Evolutionary conservation across 2,888 invertebrate species (phyloP).

Genomic region (Andrena camellia): DNA sequence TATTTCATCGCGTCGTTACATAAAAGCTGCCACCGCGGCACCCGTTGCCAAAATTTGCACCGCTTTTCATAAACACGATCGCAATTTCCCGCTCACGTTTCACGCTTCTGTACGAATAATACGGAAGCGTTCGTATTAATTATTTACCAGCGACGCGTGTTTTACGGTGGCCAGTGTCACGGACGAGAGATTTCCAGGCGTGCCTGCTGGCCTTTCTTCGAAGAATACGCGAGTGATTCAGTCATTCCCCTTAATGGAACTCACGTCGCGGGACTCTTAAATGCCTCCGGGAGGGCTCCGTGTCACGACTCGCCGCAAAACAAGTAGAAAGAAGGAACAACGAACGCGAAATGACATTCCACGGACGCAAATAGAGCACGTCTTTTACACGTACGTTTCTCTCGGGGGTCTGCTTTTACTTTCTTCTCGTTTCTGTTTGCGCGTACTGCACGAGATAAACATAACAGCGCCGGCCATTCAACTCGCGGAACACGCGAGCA

Average conservation of each 20-base stretch:
- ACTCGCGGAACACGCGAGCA: constrained; percentile 58
- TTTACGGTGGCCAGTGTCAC: background rate
- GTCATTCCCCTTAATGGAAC: constrained; percentile 54
- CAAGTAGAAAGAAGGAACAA: constrained; percentile 59
- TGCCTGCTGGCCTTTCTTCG: background rate
- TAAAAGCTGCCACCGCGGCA: background rate
- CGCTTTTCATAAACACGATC: background rate
- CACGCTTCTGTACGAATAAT: background rate
- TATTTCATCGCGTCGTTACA: constrained; percentile 28
- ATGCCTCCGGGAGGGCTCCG: constrained; percentile 53
- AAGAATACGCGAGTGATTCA: constrained; percentile 38
- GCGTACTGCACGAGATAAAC: constrained; percentile 64
- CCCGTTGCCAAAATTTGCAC: background rate
- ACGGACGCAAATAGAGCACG: constrained; percentile 75
- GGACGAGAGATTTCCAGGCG: background rate
- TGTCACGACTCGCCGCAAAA: constrained; percentile 51
- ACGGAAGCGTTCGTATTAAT: background rate
- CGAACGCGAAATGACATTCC: constrained; percentile 70
- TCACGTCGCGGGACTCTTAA: constrained; percentile 42
- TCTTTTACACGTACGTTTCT: constrained; percentile 59
- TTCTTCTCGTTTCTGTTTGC: constrained; percentile 51
- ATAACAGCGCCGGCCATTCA: constrained; percentile 75
- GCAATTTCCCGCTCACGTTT: background rate
- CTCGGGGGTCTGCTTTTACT: constrained; percentile 48
- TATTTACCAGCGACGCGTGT: background rate